Conservation (phyloP, 2,113 vertebrate genomes). For the Melanostigma gelatinosum region DNA sequence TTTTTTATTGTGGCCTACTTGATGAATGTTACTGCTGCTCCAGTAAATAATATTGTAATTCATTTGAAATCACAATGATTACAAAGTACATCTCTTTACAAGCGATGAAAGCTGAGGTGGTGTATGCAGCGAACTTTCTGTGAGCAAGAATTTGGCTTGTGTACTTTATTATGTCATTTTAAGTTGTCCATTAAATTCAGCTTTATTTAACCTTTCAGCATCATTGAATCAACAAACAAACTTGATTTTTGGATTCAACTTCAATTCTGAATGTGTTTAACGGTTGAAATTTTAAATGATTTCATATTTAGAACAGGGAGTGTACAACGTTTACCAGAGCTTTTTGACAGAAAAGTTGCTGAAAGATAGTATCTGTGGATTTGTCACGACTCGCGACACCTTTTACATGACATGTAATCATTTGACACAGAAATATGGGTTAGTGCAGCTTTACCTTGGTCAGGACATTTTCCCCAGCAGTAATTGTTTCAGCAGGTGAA, state of each 20-base stretch:
- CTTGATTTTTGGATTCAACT: neutral
- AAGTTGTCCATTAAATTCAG: neutral
- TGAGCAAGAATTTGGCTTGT: neutral
- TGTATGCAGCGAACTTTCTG: neutral
- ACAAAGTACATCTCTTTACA: neutral
- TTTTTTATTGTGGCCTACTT: neutral
- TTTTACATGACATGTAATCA: neutral
- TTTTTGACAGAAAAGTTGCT: no score
- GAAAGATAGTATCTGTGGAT: neutral
- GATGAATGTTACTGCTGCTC: neutral
- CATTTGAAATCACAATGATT: neutral
- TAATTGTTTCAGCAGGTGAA: neutral
- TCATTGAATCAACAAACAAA: neutral
- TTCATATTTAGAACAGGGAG: neutral
- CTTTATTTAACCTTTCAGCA: neutral
- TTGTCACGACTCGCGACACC: neutral
- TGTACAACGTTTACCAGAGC: no score
- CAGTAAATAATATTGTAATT: neutral
- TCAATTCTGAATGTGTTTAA: neutral
- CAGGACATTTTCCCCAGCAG: neutral
- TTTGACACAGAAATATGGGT: neutral
- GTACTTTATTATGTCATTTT: neutral
- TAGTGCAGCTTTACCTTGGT: neutral
- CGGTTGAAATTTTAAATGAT: no score
- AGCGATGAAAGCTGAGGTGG: neutral